phyloP scores from a whole-genome alignment of 2,888 invertebrate genomes.

The Sturmia bella region DNA sequence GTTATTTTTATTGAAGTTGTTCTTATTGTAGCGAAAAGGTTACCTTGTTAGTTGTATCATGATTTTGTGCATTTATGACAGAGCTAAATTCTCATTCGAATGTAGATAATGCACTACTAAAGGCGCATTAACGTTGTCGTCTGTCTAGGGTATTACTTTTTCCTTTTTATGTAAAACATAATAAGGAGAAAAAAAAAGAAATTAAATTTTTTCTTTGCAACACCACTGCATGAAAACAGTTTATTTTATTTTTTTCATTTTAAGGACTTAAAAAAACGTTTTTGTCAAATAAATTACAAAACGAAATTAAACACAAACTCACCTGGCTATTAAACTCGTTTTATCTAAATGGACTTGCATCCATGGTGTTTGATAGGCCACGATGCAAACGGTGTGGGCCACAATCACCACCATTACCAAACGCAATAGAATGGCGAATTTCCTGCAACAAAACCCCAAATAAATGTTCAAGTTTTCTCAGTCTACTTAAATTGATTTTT shows the following conservation, averaged over 20 bases:
- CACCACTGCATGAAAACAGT: no score
- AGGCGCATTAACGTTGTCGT: no score
- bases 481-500: slow-evolving; percentile 44
- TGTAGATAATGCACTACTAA: no score
- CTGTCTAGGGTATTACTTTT: no score
- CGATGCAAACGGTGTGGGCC: slow-evolving; percentile 87
- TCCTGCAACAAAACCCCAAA: slow-evolving; percentile 78
- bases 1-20: no score
- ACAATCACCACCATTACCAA: slow-evolving; percentile 89
- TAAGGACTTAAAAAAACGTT: not conserved
- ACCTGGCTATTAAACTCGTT: slow-evolving; percentile 89
- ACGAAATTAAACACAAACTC: slow-evolving; percentile 70
- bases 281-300: not conserved
- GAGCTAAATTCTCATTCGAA: no score
- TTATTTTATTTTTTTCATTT: no score
- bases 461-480: slow-evolving; percentile 24
- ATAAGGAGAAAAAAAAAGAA: slow-evolving; percentile 6
- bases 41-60: no score
- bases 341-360: slow-evolving; percentile 88
- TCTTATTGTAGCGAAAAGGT: no score
- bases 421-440: slow-evolving; percentile 89
- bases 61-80: no score
- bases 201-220: not conserved
- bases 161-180: no score
- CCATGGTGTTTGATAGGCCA: slow-evolving; percentile 93